Percentiles rank a stretch among this genome's conserved stretches.
phyloP scores from a whole-genome alignment of 2,888 invertebrate species.

The Micoletzkya japonica region DNA sequence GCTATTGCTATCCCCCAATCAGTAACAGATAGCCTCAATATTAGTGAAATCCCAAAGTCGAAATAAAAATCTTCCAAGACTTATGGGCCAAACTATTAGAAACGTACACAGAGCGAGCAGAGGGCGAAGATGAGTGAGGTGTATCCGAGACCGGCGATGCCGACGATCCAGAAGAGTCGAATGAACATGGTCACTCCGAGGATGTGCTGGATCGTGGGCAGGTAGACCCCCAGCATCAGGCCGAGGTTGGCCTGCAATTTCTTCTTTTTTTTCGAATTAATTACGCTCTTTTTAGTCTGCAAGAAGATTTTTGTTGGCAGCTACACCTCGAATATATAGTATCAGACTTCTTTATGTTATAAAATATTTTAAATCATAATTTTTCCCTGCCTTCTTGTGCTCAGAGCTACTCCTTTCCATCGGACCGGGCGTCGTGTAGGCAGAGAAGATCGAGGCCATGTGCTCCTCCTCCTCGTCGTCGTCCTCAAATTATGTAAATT shows the following conservation, averaged over 20 bases:
- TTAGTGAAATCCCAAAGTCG: too few species aligned
- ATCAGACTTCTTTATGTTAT: too few species aligned
- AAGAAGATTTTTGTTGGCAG: too few species aligned
- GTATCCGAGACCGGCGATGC: slow-evolving; percentile 74
- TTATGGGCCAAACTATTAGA: neutral
- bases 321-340: too few species aligned
- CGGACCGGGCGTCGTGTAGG: slow-evolving; percentile 62
- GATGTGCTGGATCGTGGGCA: slow-evolving; percentile 99
- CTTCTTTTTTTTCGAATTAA: neutral
- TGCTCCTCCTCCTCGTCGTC: neutral
- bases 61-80: too few species aligned
- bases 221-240: slow-evolving; percentile 93
- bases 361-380: neutral
- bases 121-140: neutral
- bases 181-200: slow-evolving; percentile 99
- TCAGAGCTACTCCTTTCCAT: slow-evolving; percentile 57
- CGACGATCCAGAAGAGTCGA: slow-evolving; percentile 97
- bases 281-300: too few species aligned
- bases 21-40: too few species aligned
- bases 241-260: slow-evolving; percentile 82
- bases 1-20: too few species aligned
- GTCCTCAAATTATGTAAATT: neutral
- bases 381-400: slow-evolving; percentile 43
- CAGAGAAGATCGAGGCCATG: slow-evolving; percentile 53
- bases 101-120: slow-evolving; percentile 67